Evolutionary conservation across 2,113 vertebrate species (phyloP).

Genomic region (Crocuta crocuta): DNA sequence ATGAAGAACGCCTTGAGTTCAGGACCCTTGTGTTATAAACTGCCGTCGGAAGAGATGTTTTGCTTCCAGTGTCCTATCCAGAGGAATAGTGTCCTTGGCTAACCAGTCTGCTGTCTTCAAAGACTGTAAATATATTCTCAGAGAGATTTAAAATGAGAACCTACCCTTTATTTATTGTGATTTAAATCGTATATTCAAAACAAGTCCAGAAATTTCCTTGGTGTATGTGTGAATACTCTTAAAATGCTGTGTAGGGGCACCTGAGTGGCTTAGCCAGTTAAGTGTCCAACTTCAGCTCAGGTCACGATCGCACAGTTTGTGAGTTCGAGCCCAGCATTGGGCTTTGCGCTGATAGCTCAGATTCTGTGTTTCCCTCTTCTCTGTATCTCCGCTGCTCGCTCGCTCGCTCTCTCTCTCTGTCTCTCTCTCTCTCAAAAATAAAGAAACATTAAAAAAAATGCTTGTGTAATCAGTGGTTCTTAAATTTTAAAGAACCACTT

Average conservation of each 20-base stretch:
- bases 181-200: background rate
- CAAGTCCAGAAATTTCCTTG: background rate
- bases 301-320: too few species aligned
- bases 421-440: too few species aligned
- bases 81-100: background rate
- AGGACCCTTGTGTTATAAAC: background rate
- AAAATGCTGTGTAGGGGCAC: background rate
- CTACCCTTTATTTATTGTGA: background rate
- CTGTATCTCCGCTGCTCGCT: too few species aligned
- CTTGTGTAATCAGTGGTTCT: background rate
- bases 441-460: background rate
- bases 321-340: too few species aligned
- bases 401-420: too few species aligned
- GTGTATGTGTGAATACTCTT: background rate
- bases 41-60: background rate
- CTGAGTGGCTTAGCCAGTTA: too few species aligned
- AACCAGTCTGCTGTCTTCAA: background rate
- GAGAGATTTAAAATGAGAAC: background rate
- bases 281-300: too few species aligned
- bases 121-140: background rate
- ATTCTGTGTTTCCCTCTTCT: too few species aligned
- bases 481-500: slow-evolving; percentile 17
- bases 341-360: too few species aligned
- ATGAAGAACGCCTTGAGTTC: background rate
- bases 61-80: background rate